Percentiles rank a stretch among this genome's conserved stretches.
Conservation (phyloP, 2,113 vertebrate genomes). For the Empidonax traillii region DNA sequence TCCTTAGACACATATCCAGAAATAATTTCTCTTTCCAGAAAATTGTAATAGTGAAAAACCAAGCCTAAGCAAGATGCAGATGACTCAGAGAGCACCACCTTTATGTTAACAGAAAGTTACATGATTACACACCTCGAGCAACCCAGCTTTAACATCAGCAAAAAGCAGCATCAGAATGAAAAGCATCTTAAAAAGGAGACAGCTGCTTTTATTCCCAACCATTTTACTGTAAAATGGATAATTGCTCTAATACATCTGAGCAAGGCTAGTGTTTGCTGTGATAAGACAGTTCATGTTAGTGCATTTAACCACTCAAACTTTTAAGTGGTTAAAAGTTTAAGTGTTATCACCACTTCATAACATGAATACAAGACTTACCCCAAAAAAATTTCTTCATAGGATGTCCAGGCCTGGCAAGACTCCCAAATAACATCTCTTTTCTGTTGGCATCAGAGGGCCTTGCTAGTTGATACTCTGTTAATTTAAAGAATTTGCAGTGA, state of each 20-base stretch:
- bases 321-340: background rate
- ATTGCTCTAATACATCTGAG: background rate
- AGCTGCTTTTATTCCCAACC: background rate
- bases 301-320: background rate
- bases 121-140: background rate
- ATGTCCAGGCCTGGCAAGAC: conserved; percentile 89
- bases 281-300: background rate
- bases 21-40: background rate
- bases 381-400: conserved; percentile 98
- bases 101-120: background rate
- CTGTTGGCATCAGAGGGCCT: conserved; percentile 91
- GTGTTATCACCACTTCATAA: background rate
- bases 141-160: background rate
- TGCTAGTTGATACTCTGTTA: conserved; percentile 90
- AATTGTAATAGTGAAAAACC: background rate
- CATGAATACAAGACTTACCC: conserved; percentile 76
- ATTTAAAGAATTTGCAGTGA: conserved; percentile 37
- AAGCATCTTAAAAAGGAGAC: background rate
- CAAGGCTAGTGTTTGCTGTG: background rate
- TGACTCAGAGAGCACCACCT: background rate
- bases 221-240: background rate
- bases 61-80: background rate
- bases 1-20: background rate
- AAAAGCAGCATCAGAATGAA: background rate
- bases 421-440: conserved; percentile 95